Conservation (phyloP, 2,888 invertebrate species). For the Nymphalis c-album region DNA sequence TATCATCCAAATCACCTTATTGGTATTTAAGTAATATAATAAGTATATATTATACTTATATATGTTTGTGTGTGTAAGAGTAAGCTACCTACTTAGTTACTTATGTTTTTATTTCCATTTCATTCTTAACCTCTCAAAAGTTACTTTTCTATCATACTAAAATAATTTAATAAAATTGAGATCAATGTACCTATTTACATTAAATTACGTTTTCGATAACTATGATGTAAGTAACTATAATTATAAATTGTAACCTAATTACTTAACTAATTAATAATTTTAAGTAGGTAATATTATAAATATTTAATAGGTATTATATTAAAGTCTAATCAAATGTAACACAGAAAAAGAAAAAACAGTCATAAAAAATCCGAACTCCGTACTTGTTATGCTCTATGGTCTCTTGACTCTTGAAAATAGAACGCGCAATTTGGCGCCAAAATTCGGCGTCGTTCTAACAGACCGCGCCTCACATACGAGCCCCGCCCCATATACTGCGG, state of each 20-base stretch:
- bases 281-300: background rate
- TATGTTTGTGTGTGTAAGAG: too few relatives aligned
- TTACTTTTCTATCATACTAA: too few relatives aligned
- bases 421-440: slow-evolving; percentile 73
- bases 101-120: background rate
- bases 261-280: too few relatives aligned
- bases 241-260: too few relatives aligned
- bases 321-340: background rate
- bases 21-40: too few relatives aligned
- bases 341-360: background rate
- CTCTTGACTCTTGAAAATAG: slow-evolving; percentile 54
- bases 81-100: background rate
- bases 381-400: slow-evolving; percentile 26
- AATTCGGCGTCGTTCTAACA: slow-evolving; percentile 53
- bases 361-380: background rate
- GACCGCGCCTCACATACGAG: slow-evolving; percentile 67
- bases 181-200: too few relatives aligned
- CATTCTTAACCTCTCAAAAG: background rate
- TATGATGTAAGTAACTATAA: too few relatives aligned
- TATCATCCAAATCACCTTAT: too few relatives aligned
- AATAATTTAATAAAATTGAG: too few relatives aligned
- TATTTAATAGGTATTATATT: background rate
- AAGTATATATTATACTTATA: too few relatives aligned
- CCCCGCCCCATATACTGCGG: slow-evolving; percentile 74
- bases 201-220: too few relatives aligned